phyloP scores from a whole-genome alignment of 2,113 vertebrate species.

The Piliocolobus tephrosceles region DNA sequence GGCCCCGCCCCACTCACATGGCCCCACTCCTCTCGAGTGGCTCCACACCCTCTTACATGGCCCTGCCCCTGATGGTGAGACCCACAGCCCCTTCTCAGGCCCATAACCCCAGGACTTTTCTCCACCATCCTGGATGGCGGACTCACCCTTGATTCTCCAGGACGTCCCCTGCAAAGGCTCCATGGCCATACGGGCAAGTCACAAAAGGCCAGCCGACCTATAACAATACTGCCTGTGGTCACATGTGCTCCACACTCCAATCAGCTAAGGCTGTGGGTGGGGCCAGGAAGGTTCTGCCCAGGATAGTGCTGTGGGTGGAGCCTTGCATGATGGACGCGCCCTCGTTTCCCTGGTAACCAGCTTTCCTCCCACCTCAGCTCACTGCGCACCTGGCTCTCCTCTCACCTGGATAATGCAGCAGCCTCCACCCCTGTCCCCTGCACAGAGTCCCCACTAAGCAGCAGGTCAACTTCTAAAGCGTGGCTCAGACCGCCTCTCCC shows the following conservation, averaged over 20 bases:
- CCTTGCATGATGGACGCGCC: accelerated
- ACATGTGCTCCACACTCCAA: background rate
- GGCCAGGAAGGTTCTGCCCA: no score
- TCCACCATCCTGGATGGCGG: background rate
- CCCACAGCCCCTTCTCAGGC: background rate
- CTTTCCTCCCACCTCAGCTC: background rate
- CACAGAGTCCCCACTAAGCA: no score
- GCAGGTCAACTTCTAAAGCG: background rate
- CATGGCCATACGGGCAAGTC: background rate
- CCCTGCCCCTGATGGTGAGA: background rate
- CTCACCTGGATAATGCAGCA: background rate
- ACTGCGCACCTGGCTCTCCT: background rate
- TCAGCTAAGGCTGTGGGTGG: background rate
- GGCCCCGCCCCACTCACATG: no score
- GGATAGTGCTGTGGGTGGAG: background rate
- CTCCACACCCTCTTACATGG: no score
- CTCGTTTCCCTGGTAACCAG: background rate
- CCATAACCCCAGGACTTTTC: background rate
- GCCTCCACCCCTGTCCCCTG: no score
- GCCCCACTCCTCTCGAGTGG: no score
- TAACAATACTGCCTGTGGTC: background rate
- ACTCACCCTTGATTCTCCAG: background rate
- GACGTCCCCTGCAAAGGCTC: background rate
- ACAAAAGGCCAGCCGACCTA: background rate
- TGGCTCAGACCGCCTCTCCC: background rate